These are phyloP conservation scores for Palaemon carinicauda DNA, from an alignment of 1,140 invertebrate species.

Conservation along the genomic window DNA sequence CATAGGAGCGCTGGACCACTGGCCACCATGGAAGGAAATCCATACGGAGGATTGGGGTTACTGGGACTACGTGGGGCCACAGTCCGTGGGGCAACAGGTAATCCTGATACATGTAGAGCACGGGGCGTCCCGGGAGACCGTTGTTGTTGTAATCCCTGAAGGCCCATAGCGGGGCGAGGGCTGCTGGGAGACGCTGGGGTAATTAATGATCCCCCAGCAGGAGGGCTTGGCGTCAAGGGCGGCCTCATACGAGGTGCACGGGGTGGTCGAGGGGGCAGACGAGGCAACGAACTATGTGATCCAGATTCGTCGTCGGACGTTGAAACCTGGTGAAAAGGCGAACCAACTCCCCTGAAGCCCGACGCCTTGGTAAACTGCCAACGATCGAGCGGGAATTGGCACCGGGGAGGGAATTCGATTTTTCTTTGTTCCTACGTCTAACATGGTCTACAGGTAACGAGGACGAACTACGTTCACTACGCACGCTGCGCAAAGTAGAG, in stretches of 20 bases:
- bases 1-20: conserved; percentile 20
- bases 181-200: conserved; percentile 28
- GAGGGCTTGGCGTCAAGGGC: conserved; percentile 49
- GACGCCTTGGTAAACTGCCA: not conserved
- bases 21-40: conserved; percentile 18
- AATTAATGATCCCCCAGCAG: not conserved
- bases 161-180: conserved; percentile 57
- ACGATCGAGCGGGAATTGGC: conserved; percentile 42
- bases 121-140: conserved; percentile 40
- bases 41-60: conserved; percentile 57
- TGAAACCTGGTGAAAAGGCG: not conserved
- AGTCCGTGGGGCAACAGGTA: conserved; percentile 51
- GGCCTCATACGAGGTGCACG: conserved; percentile 36
- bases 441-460: not conserved
- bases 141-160: conserved; percentile 51
- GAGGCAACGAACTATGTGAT: conserved; percentile 34
- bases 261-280: conserved; percentile 53
- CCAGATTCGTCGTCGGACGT: conserved; percentile 42
- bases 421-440: conserved; percentile 19
- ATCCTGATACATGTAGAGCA: conserved; percentile 28
- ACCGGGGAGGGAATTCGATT: conserved; percentile 57
- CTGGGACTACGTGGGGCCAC: conserved; percentile 56
- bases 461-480: not conserved
- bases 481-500: conserved; percentile 24
- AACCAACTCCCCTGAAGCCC: not conserved